Evolutionary conservation across 35 echinoderm and acorn worm species (phyloP).

Genomic region (Heliocidaris tuberculata): DNA sequence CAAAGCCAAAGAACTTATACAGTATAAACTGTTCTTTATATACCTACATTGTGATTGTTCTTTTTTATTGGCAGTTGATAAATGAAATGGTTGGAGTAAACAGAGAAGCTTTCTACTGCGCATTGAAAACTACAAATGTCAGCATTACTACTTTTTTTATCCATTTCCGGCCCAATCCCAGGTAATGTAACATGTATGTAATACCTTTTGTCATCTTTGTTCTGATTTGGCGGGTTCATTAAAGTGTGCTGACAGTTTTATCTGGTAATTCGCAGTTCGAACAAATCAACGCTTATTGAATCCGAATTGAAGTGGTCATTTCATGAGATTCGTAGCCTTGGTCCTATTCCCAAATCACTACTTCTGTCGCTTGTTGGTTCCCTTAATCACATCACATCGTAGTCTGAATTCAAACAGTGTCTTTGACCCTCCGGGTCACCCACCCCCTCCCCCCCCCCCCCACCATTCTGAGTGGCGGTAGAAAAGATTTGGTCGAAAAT

Average conservation of each 20-base stretch:
- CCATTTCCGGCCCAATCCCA: too few species aligned
- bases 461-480: too few species aligned
- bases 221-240: background rate
- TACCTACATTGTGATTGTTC: too few species aligned
- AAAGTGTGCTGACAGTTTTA: background rate
- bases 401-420: too few species aligned
- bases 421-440: too few species aligned
- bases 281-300: background rate
- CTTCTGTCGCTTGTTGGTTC: background rate
- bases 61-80: too few species aligned
- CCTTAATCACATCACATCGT: too few species aligned
- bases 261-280: background rate
- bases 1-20: too few species aligned
- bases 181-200: background rate
- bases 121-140: background rate
- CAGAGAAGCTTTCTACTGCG: background rate
- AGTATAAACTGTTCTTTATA: too few species aligned
- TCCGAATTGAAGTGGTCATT: background rate
- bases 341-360: background rate
- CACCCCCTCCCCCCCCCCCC: too few species aligned
- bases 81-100: background rate
- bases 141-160: too few species aligned
- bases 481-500: too few species aligned
- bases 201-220: background rate
- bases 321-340: background rate